Percentiles rank a stretch among this genome's conserved stretches.
These are phyloP conservation scores for Thripadectes ignobilis DNA, from an alignment of 2,797 vertebrate species.

Conservation along the genomic window DNA sequence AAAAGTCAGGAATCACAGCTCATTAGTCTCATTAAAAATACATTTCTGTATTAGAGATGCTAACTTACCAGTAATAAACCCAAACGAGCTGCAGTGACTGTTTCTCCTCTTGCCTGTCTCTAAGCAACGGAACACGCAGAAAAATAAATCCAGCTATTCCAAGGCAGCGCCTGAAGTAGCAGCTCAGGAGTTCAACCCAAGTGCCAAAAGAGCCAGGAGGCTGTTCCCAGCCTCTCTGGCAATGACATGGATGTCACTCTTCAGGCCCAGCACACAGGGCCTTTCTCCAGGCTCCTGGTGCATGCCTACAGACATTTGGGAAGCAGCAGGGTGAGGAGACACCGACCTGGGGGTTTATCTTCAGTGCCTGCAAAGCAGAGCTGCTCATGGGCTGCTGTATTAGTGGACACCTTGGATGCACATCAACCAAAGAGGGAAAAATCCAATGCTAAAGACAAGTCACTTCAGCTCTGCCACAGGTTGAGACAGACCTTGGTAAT, in stretches of 20 bases:
- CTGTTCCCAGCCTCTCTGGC: neutral
- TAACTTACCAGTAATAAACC: constrained; percentile 48
- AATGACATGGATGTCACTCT: neutral
- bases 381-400: neutral
- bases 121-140: constrained; percentile 64
- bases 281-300: neutral
- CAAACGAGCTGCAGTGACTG: constrained; percentile 50
- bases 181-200: constrained; percentile 47
- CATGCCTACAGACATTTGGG: fast-evolving
- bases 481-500: neutral
- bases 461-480: neutral
- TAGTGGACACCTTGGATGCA: fast-evolving
- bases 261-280: fast-evolving
- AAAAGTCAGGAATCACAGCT: neutral
- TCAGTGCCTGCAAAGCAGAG: neutral
- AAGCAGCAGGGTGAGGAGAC: neutral
- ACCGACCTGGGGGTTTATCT: neutral
- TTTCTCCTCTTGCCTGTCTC: constrained; percentile 50
- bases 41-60: constrained; percentile 20
- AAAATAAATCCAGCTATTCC: constrained; percentile 68
- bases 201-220: constrained; percentile 22
- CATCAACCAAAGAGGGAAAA: neutral
- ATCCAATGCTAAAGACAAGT: fast-evolving
- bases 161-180: constrained; percentile 49
- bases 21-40: constrained; percentile 35